These are phyloP conservation scores for Mycteria americana DNA, from an alignment of 2,797 vertebrate species.

Conservation along the genomic window DNA sequence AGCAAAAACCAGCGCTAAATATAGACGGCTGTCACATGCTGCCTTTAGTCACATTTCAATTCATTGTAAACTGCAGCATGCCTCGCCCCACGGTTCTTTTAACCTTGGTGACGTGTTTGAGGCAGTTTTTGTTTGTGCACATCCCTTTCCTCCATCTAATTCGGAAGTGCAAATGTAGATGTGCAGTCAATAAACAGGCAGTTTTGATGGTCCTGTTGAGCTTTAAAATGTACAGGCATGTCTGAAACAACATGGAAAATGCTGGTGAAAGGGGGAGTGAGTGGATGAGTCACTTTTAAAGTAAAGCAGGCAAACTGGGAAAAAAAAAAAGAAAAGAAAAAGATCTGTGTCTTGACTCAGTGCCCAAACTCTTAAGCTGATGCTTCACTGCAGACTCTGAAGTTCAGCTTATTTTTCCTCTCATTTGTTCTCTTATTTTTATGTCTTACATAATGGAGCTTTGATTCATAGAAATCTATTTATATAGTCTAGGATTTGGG, in stretches of 20 bases:
- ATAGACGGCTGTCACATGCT: conserved; percentile 57
- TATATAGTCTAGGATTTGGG: conserved; percentile 49
- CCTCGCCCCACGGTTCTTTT: neutral
- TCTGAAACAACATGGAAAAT: conserved; percentile 52
- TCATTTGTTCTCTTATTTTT: conserved; percentile 65
- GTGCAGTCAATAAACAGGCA: neutral
- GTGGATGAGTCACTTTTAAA: conserved; percentile 56
- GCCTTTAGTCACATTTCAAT: conserved; percentile 60
- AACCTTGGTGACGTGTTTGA: neutral
- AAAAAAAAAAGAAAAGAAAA: neutral
- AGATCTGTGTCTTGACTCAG: conserved; percentile 58
- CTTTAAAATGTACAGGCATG: conserved; percentile 40
- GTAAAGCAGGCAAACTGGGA: conserved; percentile 45
- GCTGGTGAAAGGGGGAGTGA: conserved; percentile 13
- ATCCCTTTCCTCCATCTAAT: neutral
- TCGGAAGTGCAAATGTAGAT: conserved; percentile 16
- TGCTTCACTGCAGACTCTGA: conserved; percentile 61
- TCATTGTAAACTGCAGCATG: conserved; percentile 52
- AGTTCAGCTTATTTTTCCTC: conserved; percentile 61
- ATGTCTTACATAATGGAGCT: conserved; percentile 60
- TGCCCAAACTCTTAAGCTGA: conserved; percentile 59
- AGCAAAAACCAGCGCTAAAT: conserved; percentile 63
- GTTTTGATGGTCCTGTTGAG: neutral
- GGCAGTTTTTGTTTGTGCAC: neutral
- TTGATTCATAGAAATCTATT: conserved; percentile 68